Conservation (phyloP, 2,888 invertebrate species). For the Idaea aversata region DNA sequence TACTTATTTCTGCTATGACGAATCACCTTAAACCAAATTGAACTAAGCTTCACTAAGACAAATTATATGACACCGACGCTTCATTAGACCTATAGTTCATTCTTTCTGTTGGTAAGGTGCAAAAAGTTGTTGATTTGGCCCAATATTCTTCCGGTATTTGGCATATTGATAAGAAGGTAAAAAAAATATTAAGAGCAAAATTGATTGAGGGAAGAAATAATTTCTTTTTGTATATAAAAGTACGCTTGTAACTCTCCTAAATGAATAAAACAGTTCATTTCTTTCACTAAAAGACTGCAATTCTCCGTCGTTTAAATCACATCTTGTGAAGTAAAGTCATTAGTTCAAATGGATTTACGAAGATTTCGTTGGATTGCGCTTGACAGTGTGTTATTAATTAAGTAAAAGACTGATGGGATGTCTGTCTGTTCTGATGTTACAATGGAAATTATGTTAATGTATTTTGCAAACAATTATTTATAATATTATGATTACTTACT, state of each 20-base stretch:
- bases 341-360: conserved; percentile 51
- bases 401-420: conserved; percentile 30
- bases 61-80: too few relatives aligned
- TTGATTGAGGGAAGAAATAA: too few relatives aligned
- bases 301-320: conserved; percentile 44
- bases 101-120: too few relatives aligned
- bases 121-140: too few relatives aligned
- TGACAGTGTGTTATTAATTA: conserved; percentile 30
- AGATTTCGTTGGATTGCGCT: conserved; percentile 29
- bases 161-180: too few relatives aligned
- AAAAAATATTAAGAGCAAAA: too few relatives aligned
- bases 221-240: too few relatives aligned
- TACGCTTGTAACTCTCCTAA: conserved; percentile 4
- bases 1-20: too few relatives aligned
- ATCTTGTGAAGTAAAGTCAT: conserved; percentile 56
- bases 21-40: too few relatives aligned
- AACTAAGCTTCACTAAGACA: too few relatives aligned
- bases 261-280: conserved; percentile 13
- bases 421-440: conserved; percentile 22
- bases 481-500: conserved; percentile 12
- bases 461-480: conserved; percentile 24
- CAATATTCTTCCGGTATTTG: too few relatives aligned
- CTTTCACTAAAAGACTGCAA: conserved; percentile 22
- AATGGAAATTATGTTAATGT: not conserved
- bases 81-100: too few relatives aligned